A percentile compares a stretch with the other conserved stretches of the same genome.
Conservation (phyloP, 2,113 vertebrate species). For the Hyla sarda region DNA sequence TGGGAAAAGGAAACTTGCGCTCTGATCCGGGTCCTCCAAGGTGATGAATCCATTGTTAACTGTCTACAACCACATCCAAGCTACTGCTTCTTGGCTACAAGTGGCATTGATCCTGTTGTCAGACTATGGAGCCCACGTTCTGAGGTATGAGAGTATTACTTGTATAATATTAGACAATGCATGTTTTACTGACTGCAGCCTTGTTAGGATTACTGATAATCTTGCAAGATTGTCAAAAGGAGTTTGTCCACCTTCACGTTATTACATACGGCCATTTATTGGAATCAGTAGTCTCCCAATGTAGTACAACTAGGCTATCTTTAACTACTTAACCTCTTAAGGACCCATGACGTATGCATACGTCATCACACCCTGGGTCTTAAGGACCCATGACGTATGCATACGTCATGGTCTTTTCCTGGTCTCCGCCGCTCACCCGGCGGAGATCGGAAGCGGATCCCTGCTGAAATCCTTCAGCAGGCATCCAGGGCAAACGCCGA, state of each 20-base stretch:
- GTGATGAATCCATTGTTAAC: conserved; percentile 97
- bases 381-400: too few species aligned
- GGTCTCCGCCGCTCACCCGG: too few species aligned
- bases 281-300: too few species aligned
- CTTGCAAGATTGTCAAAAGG: neutral
- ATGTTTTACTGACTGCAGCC: neutral
- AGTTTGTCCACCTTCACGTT: too few species aligned
- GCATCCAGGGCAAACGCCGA: too few species aligned
- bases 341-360: too few species aligned
- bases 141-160: conserved; percentile 76
- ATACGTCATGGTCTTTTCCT: too few species aligned
- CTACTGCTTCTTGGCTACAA: conserved; percentile 97
- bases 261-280: neutral
- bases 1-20: conserved; percentile 99
- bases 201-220: too few species aligned
- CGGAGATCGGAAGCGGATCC: too few species aligned
- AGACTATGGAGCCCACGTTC: conserved; percentile 95
- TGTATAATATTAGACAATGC: neutral
- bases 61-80: conserved; percentile 97
- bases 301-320: neutral
- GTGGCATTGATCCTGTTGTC: conserved; percentile 95
- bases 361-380: too few species aligned
- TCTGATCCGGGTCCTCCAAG: conserved; percentile 93
- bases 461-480: too few species aligned
- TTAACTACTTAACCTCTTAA: too few species aligned